Conservation (phyloP, 2,113 vertebrate species). For the Pristiophorus japonicus region DNA sequence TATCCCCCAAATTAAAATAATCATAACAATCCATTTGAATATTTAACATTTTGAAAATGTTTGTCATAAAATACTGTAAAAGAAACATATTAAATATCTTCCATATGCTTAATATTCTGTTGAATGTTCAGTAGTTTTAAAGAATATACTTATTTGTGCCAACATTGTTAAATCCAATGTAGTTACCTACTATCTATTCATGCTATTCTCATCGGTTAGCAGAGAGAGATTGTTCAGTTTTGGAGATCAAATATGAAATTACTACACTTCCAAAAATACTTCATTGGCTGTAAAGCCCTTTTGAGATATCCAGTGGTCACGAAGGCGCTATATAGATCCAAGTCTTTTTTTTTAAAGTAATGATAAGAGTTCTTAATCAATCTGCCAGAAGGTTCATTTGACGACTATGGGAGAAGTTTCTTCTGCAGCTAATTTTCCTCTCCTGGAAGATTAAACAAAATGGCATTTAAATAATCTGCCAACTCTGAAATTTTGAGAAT, state of each 20-base stretch:
- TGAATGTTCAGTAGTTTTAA: neutral
- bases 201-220: neutral
- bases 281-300: too few species aligned
- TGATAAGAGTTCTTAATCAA: neutral
- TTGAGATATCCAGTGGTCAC: too few species aligned
- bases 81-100: neutral
- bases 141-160: too few species aligned
- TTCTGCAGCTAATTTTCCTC: neutral
- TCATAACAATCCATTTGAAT: too few species aligned
- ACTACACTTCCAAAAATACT: neutral
- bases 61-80: neutral
- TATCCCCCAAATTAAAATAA: neutral
- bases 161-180: neutral
- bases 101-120: neutral
- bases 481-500: neutral
- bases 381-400: neutral
- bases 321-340: too few species aligned
- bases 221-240: neutral
- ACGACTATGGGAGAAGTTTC: neutral
- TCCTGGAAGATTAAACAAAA: neutral
- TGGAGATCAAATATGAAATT: too few species aligned
- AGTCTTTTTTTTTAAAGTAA: neutral
- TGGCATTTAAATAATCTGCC: neutral
- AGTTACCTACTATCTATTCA: neutral
- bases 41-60: neutral